Evolutionary conservation across 2,113 vertebrate species (phyloP).

Genomic region (Pantherophis guttatus): DNA sequence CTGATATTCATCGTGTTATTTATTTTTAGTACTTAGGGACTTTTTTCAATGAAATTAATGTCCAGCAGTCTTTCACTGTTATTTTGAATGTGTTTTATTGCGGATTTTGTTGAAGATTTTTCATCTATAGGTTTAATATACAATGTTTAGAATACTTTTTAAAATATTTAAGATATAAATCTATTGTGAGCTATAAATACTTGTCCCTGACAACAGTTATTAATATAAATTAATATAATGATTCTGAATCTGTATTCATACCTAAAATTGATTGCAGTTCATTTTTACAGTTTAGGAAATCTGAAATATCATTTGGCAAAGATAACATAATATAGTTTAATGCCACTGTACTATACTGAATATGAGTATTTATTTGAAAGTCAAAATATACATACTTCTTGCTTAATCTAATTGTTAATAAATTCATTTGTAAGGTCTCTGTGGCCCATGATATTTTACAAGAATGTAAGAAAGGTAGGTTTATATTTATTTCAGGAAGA

Average conservation of each 20-base stretch:
- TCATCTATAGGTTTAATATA: background rate
- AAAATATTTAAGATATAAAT: background rate
- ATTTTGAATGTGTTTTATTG: background rate
- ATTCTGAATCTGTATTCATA: background rate
- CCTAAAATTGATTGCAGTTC: background rate
- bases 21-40: background rate
- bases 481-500: slow-evolving; percentile 64
- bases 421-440: slow-evolving; percentile 78
- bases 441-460: slow-evolving; percentile 68
- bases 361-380: slow-evolving; percentile 47
- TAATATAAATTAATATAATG: background rate
- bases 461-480: slow-evolving; percentile 72
- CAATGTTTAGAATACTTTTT: background rate
- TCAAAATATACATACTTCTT: slow-evolving; percentile 49
- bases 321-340: background rate
- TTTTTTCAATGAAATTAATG: background rate
- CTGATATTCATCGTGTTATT: background rate
- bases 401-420: slow-evolving; percentile 82
- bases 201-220: background rate
- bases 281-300: background rate
- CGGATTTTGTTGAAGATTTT: background rate
- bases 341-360: background rate
- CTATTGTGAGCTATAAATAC: background rate
- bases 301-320: slow-evolving; percentile 26
- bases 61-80: background rate